Conservation (phyloP, 2,888 invertebrate species). For the Pterobdella sp. region DNA sequence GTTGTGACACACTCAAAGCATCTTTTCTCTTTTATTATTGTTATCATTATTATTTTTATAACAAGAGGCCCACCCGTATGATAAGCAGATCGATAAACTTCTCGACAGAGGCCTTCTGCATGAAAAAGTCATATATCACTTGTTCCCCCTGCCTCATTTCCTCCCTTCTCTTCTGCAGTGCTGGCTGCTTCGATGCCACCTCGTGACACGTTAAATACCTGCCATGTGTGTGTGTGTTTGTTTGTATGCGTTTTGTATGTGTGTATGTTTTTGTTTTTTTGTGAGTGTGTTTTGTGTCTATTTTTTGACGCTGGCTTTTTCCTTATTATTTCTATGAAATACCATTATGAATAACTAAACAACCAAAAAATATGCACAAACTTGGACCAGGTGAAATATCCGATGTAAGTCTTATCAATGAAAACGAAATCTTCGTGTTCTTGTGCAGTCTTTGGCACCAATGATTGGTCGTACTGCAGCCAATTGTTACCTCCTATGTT, state of each 20-base stretch:
- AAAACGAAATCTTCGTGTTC: conserved; percentile 69
- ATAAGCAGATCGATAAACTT: conserved; percentile 66
- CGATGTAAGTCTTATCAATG: conserved; percentile 61
- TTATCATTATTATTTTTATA: no score
- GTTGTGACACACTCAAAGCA: no score
- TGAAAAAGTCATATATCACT: conserved; percentile 64
- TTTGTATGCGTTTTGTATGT: no score
- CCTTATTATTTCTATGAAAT: no score
- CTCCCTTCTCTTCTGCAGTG: conserved; percentile 55
- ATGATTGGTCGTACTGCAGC: conserved; percentile 62
- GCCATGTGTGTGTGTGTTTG: neutral
- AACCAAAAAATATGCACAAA: conserved; percentile 33
- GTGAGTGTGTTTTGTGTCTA: no score
- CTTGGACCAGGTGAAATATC: conserved; percentile 58
- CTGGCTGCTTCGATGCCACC: conserved; percentile 61
- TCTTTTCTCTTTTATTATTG: no score
- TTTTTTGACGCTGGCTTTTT: no score
- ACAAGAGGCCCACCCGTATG: no score
- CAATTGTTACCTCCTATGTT: conserved; percentile 59
- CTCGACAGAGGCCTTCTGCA: conserved; percentile 60
- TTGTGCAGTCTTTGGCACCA: conserved; percentile 59
- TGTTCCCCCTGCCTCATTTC: conserved; percentile 61
- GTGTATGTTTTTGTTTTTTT: no score
- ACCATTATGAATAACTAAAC: no score
- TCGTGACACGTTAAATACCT: conserved; percentile 62